Conservation (phyloP, 2,113 vertebrate species). For the Dendrocopos noguchii region DNA sequence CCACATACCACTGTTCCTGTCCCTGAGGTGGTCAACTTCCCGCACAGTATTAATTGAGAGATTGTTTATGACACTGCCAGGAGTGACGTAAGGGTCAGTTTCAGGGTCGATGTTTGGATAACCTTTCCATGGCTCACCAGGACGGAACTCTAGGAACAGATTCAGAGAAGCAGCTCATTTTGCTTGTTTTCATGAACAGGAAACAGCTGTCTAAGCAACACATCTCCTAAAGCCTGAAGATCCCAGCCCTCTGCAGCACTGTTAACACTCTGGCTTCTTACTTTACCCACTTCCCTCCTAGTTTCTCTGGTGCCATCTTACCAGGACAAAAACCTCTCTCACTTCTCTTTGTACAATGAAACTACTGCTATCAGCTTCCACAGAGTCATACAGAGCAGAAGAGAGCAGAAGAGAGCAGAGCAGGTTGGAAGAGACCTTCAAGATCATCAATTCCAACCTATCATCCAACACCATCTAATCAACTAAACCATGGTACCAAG, state of each 20-base stretch:
- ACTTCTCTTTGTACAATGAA: rapidly evolving
- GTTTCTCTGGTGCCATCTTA: neutral
- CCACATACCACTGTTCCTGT: constrained; percentile 95
- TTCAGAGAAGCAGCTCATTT: neutral
- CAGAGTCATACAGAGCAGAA: too few relatives aligned
- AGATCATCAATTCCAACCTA: too few relatives aligned
- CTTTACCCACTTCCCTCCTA: neutral
- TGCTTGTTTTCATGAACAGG: neutral
- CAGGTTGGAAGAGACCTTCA: too few relatives aligned
- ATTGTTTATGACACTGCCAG: constrained; percentile 99
- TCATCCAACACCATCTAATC: too few relatives aligned
- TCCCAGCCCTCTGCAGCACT: neutral
- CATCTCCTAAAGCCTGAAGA: neutral
- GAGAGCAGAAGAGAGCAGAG: too few relatives aligned
- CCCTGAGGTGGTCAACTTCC: constrained; percentile 99
- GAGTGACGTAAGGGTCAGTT: constrained; percentile 99
- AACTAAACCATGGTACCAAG: too few relatives aligned
- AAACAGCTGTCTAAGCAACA: constrained; percentile 2
- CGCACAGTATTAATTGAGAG: constrained; percentile 99
- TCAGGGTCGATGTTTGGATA: constrained; percentile 99
- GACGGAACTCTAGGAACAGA: constrained; percentile 90
- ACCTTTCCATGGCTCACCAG: constrained; percentile 99
- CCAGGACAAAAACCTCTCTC: neutral
- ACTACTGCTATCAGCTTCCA: neutral
- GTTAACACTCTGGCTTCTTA: neutral